phyloP scores from a whole-genome alignment of 2,888 invertebrate species.

The Dugesia japonica region DNA sequence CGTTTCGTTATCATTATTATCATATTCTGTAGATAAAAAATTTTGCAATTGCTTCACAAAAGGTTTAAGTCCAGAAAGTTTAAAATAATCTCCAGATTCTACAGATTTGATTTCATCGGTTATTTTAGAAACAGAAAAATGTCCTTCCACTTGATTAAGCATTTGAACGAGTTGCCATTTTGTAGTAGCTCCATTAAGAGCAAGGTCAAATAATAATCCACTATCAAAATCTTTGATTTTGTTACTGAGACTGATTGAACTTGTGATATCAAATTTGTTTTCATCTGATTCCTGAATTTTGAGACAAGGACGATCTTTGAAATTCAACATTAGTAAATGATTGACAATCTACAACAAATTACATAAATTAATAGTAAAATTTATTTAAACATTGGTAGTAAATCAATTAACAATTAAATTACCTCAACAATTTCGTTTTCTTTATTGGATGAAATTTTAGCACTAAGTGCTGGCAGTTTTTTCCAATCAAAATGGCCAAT shows the following conservation, averaged over 20 bases:
- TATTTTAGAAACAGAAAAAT: neutral
- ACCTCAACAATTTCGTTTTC: neutral
- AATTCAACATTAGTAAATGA: neutral
- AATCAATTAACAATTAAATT: no score
- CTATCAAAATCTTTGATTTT: neutral
- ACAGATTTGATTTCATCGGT: neutral
- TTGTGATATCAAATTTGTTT: neutral
- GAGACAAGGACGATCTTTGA: neutral
- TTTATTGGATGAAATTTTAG: neutral
- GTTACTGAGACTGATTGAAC: neutral
- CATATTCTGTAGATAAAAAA: neutral
- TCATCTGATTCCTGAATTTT: neutral
- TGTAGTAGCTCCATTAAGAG: neutral
- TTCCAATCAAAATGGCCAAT: neutral
- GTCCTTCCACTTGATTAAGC: neutral
- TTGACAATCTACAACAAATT: neutral
- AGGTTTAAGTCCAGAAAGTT: neutral
- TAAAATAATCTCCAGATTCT: neutral
- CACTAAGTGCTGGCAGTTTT: neutral
- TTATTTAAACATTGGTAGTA: no score
- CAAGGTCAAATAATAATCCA: neutral
- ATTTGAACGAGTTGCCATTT: slow-evolving; percentile 12
- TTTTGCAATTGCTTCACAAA: neutral
- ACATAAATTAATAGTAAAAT: neutral
- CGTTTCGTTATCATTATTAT: neutral